Evolutionary conservation across 2,888 invertebrate species (phyloP).

Genomic region (Mongoloraphidia duomilia): DNA sequence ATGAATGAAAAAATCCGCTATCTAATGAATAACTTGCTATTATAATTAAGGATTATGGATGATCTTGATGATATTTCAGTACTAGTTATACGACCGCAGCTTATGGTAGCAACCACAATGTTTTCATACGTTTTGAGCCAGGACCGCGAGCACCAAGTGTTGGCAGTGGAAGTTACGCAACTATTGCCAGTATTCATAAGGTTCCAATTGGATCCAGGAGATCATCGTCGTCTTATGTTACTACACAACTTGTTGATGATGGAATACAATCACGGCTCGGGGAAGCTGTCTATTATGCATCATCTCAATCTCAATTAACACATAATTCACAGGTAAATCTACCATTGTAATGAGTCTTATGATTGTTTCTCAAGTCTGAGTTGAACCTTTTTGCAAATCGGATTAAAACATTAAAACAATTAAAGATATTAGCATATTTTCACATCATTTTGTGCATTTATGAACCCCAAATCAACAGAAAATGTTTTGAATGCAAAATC

Average conservation of each 20-base stretch:
- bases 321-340: slow-evolving; percentile 50
- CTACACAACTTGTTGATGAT: slow-evolving; percentile 38
- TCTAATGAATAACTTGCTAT: too few species aligned
- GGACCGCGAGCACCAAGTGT: slow-evolving; percentile 58
- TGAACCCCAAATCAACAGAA: too few species aligned
- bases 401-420: too few species aligned
- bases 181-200: slow-evolving; percentile 69
- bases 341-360: not conserved
- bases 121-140: slow-evolving; percentile 59
- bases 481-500: too few species aligned
- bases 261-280: not conserved
- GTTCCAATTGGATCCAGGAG: slow-evolving; percentile 37
- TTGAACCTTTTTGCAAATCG: too few species aligned
- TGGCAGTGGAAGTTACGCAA: slow-evolving; percentile 66
- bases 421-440: too few species aligned
- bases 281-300: slow-evolving; percentile 61
- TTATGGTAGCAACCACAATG: slow-evolving; percentile 62
- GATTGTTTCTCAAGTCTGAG: too few species aligned
- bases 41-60: too few species aligned
- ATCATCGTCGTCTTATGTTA: slow-evolving; percentile 57
- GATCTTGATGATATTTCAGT: slow-evolving; percentile 28
- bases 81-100: slow-evolving; percentile 65
- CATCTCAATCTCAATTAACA: slow-evolving; percentile 49
- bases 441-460: too few species aligned
- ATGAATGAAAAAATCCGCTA: too few species aligned